phyloP scores from a whole-genome alignment of 2,113 vertebrate genomes.

The Stigmatopora argus region DNA sequence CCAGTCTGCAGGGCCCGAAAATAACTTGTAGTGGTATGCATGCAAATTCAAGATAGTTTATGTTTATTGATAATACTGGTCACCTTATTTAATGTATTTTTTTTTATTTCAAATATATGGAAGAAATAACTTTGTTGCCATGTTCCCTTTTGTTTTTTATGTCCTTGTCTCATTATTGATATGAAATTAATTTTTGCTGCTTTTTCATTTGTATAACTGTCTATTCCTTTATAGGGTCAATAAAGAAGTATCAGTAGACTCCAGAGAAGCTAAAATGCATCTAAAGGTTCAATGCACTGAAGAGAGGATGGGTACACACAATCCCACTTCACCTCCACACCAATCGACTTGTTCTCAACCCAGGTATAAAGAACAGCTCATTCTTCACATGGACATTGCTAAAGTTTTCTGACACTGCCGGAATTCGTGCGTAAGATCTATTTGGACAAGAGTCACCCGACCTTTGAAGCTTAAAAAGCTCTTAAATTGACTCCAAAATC shows the following conservation, averaged over 20 bases:
- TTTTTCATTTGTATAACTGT: not conserved
- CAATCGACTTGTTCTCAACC: conserved; percentile 39
- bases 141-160: not conserved
- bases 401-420: too few species aligned
- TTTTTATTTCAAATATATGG: too few species aligned
- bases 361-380: conserved; percentile 48
- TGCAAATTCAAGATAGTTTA: too few species aligned
- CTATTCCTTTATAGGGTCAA: conserved; percentile 75
- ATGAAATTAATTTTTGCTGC: not conserved
- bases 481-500: too few species aligned
- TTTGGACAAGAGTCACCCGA: too few species aligned
- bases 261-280: conserved; percentile 84
- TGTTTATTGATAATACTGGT: too few species aligned
- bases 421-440: too few species aligned
- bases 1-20: too few species aligned
- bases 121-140: too few species aligned
- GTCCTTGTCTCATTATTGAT: not conserved
- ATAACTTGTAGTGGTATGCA: too few species aligned
- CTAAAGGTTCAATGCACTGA: conserved; percentile 70
- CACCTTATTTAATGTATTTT: too few species aligned
- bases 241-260: conserved; percentile 85
- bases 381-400: not conserved
- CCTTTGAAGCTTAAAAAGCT: too few species aligned
- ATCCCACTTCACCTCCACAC: not conserved
- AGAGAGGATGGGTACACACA: conserved; percentile 14